Conservation (phyloP, 2,797 vertebrate genomes). For the Nannoperca obscura region DNA sequence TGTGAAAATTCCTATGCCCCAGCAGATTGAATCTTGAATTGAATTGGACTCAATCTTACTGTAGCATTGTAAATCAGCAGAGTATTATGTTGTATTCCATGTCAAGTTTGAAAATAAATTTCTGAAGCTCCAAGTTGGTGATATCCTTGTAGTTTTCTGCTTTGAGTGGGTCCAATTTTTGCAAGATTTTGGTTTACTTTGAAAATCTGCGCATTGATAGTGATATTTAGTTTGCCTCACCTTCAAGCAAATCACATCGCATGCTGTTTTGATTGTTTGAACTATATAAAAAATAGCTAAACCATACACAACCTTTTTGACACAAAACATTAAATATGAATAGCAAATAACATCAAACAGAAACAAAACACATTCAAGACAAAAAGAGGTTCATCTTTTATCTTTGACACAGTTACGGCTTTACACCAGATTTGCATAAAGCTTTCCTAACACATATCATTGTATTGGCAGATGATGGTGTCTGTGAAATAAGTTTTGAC, state of each 20-base stretch:
- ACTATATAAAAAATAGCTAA: background rate
- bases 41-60: constrained; percentile 38
- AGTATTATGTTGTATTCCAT: constrained; percentile 26
- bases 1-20: constrained; percentile 52
- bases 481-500: constrained; percentile 37
- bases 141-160: background rate
- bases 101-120: constrained; percentile 55
- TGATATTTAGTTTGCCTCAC: background rate
- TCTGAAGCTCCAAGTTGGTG: constrained; percentile 4
- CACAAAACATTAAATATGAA: background rate
- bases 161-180: constrained; percentile 3
- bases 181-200: constrained; percentile 12
- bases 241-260: constrained; percentile 4
- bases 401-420: background rate
- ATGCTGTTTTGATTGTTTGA: constrained; percentile 8
- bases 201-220: constrained; percentile 5
- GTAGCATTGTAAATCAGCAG: constrained; percentile 44
- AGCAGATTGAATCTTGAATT: constrained; percentile 57
- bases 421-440: background rate
- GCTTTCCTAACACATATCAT: background rate
- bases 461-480: background rate
- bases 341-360: background rate
- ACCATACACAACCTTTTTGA: background rate
- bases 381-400: background rate
- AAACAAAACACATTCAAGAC: background rate